phyloP scores from a whole-genome alignment of 1,140 invertebrate genomes.

The Ladona fulva region DNA sequence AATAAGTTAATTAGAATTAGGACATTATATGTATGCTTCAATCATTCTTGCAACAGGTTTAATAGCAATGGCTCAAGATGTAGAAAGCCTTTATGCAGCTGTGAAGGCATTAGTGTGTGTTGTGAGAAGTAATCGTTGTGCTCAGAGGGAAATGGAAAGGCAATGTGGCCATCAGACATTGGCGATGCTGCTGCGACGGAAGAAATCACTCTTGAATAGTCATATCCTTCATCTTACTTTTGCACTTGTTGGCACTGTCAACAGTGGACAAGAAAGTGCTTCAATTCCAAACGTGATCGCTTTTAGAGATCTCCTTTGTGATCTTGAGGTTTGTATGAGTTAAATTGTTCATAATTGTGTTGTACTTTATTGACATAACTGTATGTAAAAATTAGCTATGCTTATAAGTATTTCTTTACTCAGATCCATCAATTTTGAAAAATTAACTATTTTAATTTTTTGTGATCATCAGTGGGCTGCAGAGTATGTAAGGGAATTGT shows the following conservation, averaged over 20 bases:
- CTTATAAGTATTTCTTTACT: too few relatives aligned
- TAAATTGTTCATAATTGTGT: too few relatives aligned
- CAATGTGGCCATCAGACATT: conserved; percentile 81
- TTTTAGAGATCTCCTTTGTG: conserved; percentile 91
- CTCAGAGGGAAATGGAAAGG: conserved; percentile 77
- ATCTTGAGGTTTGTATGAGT: conserved; percentile 61
- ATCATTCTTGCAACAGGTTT: conserved; percentile 40
- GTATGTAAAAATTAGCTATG: too few relatives aligned
- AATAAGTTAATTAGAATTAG: not conserved
- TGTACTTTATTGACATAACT: too few relatives aligned
- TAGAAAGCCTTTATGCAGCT: conserved; percentile 94
- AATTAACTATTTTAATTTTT: too few relatives aligned
- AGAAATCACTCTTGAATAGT: conserved; percentile 85
- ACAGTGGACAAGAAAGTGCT: conserved; percentile 78
- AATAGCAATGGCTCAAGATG: conserved; percentile 96
- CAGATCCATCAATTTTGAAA: too few relatives aligned
- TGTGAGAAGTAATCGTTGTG: conserved; percentile 81
- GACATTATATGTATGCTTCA: too few relatives aligned
- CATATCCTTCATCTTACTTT: conserved; percentile 95
- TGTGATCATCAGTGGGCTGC: too few relatives aligned
- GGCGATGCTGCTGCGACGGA: conserved; percentile 89
- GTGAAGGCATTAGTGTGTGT: conserved; percentile 97
- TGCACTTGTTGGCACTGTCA: conserved; percentile 86
- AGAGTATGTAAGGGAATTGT: too few relatives aligned
- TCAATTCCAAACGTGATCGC: conserved; percentile 85